Conservation (phyloP, 30 jellyfish, hydroid and myxozoan species). For the Cassiopea xamachana region DNA sequence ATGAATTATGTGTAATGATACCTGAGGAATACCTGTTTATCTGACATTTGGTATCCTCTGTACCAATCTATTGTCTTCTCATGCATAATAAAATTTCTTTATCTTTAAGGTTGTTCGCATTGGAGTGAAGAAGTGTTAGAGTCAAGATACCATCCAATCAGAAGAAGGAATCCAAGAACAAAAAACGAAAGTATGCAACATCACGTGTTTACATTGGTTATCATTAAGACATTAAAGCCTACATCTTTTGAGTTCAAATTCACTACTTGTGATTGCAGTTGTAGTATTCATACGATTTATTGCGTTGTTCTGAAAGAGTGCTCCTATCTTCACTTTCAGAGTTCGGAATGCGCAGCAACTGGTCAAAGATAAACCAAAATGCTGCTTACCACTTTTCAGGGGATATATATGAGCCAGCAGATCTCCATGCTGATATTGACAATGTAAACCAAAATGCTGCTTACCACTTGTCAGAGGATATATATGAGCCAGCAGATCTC, state of each 20-base stretch:
- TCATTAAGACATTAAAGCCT: too few relatives aligned
- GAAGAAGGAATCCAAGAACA: neutral
- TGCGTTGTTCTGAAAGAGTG: neutral
- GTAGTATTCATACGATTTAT: too few relatives aligned
- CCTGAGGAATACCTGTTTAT: neutral
- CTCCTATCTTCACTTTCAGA: neutral
- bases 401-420: neutral
- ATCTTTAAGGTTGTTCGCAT: neutral
- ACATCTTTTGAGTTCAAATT: too few relatives aligned
- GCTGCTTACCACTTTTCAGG: neutral
- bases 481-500: neutral
- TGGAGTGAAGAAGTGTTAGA: constrained; percentile 3
- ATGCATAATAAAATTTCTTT: neutral
- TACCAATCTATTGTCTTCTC: neutral
- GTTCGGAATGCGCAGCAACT: neutral
- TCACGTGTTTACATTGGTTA: too few relatives aligned
- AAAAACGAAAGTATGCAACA: neutral
- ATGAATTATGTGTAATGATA: too few relatives aligned
- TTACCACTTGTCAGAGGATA: neutral
- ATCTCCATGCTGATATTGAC: neutral
- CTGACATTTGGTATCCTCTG: neutral
- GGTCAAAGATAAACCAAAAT: neutral
- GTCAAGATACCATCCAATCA: neutral
- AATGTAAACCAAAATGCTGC: neutral
- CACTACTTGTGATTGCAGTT: too few relatives aligned